Conservation (phyloP, 2,797 vertebrate species). For the Channallabes apus region DNA sequence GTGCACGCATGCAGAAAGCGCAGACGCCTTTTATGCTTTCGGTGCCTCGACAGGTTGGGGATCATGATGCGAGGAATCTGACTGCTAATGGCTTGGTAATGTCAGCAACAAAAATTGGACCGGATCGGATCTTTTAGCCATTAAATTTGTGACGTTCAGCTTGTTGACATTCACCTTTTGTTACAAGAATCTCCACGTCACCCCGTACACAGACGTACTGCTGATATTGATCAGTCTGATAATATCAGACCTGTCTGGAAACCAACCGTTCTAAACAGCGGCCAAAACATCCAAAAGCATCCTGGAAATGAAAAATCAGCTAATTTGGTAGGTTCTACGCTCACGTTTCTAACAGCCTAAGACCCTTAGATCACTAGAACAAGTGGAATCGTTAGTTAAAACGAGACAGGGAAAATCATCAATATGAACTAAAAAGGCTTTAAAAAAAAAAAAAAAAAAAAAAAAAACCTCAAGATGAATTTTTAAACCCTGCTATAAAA, state of each 20-base stretch:
- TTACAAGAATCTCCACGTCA: neutral
- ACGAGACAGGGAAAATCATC: neutral
- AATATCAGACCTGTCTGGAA: conserved; percentile 10
- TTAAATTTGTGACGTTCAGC: neutral
- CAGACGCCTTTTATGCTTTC: neutral
- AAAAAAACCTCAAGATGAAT: neutral
- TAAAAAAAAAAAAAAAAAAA: neutral
- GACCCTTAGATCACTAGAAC: neutral
- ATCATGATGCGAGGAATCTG: neutral
- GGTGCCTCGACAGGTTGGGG: neutral
- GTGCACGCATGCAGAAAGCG: neutral
- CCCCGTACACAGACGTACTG: neutral
- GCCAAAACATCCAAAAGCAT: neutral
- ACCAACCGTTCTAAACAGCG: neutral
- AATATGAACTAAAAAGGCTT: neutral
- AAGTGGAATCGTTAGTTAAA: neutral
- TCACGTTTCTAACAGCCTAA: neutral
- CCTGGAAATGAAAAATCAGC: neutral
- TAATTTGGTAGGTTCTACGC: neutral
- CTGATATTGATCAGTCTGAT: conserved; percentile 13
- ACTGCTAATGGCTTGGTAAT: neutral
- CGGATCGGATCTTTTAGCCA: neutral
- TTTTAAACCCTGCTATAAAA: neutral
- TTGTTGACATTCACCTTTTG: neutral
- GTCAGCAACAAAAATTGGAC: neutral